Percentiles rank a stretch among this genome's conserved stretches.
Evolutionary conservation across 2,888 invertebrate species (phyloP).

Genomic region (Malacosoma neustria): DNA sequence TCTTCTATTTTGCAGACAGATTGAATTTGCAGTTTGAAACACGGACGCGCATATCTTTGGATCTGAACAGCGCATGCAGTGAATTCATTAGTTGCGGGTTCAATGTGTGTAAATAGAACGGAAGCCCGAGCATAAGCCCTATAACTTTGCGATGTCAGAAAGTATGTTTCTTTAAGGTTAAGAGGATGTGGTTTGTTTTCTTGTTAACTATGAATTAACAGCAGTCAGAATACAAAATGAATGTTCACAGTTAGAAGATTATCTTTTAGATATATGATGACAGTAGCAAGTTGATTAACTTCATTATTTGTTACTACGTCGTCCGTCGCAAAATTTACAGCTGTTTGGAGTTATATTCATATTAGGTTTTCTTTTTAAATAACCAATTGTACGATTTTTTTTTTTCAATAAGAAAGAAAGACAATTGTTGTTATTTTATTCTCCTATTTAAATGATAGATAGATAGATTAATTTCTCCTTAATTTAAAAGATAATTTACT

Average conservation of each 20-base stretch:
- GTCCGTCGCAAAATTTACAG: background rate
- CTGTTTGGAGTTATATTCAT: background rate
- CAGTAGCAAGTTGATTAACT: background rate
- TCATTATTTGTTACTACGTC: background rate
- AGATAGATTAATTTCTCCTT: too few species aligned
- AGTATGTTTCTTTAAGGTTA: slow-evolving; percentile 3
- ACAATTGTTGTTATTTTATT: too few species aligned
- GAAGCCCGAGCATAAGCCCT: slow-evolving; percentile 55
- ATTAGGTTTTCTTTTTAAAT: too few species aligned
- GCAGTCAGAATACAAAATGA: background rate
- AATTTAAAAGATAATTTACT: too few species aligned
- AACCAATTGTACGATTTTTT: too few species aligned
- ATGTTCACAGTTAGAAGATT: background rate
- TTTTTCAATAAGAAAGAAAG: too few species aligned
- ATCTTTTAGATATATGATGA: background rate
- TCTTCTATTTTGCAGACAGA: background rate
- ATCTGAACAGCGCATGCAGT: slow-evolving; percentile 51
- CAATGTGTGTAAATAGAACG: slow-evolving; percentile 67
- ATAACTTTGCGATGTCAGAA: slow-evolving; percentile 1
- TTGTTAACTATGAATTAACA: background rate
- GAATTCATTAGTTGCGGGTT: slow-evolving; percentile 56
- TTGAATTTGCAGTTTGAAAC: slow-evolving; percentile 6
- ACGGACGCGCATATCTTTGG: slow-evolving; percentile 59
- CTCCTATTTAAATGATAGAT: too few species aligned
- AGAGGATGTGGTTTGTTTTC: slow-evolving; percentile 2